Base-by-base conservation (phyloP, 1,140 invertebrate genomes). In the Drosophila navojoa region DNA sequence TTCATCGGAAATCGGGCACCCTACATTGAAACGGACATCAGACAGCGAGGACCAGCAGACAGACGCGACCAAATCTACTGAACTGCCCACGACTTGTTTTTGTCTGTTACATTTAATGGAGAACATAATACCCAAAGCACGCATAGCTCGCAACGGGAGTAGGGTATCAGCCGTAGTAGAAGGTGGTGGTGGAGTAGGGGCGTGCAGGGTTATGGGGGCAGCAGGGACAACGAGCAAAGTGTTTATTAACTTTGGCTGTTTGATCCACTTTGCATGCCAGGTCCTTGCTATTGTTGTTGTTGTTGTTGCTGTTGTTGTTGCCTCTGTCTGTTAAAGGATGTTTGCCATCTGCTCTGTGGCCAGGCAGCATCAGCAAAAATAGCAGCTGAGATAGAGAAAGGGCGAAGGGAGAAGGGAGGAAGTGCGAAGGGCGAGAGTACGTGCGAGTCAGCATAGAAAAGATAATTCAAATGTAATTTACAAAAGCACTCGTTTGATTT, bases 401-500 rank as follows among this genome's bases (percentile, higher is more conserved):
- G 16, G 38, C 13, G 16, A 15, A 15, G 42, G 40, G 27, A 32
- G 52, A 16, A 15, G 6, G 29, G 40, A 9, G 38, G 16, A n/a
- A 35, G 49, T 57, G 16, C 10, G 47, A 32, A 29, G 22, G 50
- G 47, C 11, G 40, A 32, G 38, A 19, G 38, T 13, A 58, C 57
- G n/a, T 16, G 22, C 27, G n/a, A 57, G 66, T 25, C 57, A 53
- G 52, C 42, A 55, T 47, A 61, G 74, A 81, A 71, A 68, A 71
- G 79, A 86, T 86, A 89, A 86, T 87, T 86, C 82, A 86, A 86
- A 86, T 87, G 82, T 86, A 86, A 86, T 86, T 86, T 86, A 89
- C 82, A 86, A 87, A 86, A 86, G 82, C 71, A 77, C 82, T 86
- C 84, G 79, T 86, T 89, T 86, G 82, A 89, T 89, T 86, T 86